Conservation (phyloP, 2,888 invertebrate genomes). For the Nysson spinosus region DNA sequence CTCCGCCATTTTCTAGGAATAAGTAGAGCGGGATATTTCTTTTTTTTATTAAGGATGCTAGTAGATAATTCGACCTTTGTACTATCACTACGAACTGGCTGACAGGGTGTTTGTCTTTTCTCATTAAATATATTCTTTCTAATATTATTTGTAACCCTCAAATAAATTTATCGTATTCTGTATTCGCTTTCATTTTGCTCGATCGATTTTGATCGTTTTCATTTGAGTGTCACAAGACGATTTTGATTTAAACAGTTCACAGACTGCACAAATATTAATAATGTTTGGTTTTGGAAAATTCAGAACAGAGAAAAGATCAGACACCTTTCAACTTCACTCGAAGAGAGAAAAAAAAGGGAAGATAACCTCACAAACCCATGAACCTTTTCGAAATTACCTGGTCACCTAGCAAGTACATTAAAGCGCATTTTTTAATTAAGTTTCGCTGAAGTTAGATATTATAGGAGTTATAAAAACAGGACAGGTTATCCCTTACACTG, state of each 20-base stretch:
- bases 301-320: conserved; percentile 30
- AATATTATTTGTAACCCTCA: too few species aligned
- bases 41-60: conserved; percentile 33
- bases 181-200: too few species aligned
- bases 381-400: conserved; percentile 27
- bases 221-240: too few species aligned
- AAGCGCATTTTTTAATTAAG: conserved; percentile 31
- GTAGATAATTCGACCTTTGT: conserved; percentile 48
- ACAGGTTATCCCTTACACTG: conserved; percentile 21
- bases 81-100: conserved; percentile 55
- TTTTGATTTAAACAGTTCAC: too few species aligned
- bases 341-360: conserved; percentile 34
- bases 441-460: conserved; percentile 8
- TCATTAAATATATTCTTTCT: too few species aligned
- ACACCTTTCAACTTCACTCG: conserved; percentile 61
- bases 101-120: conserved; percentile 47
- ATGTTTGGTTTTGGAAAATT: conserved; percentile 3
- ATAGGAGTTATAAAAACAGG: conserved; percentile 25
- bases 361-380: conserved; percentile 29
- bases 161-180: too few species aligned
- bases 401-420: conserved; percentile 38
- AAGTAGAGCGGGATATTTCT: conserved; percentile 11
- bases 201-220: too few species aligned
- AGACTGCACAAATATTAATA: background rate
- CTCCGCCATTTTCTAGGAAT: conserved; percentile 49